Base-by-base conservation (phyloP, 2,888 invertebrate genomes). In the Pocota personata region DNA sequence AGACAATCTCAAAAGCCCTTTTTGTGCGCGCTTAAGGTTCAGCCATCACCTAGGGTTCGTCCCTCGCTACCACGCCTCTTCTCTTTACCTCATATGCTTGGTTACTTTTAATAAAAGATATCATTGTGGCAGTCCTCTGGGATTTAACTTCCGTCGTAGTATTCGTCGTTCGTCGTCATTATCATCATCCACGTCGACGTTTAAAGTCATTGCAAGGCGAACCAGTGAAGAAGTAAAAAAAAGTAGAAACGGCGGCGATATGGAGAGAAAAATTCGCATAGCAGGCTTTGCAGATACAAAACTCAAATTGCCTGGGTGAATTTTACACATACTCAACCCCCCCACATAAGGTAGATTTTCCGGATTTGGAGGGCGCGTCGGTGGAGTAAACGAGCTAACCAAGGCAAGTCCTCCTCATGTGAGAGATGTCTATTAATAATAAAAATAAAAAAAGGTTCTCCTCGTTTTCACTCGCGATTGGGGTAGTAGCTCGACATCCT, bases 21-120 rank as follows among this genome's bases (percentile, higher is more conserved):
- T 84, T 76, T 84, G 75, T 80, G 71, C 75, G 35, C 84, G 76
- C 80, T 86, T 80, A 80, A 76, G 80, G 76, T 77, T 86, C 64
- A 79, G 62, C 69, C 60, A 67, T 21, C 64, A 66, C 32, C 77
- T 58, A 40, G 27, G 40, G 16, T 69, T 19, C 55, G 8, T 4
- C 50, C 35, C 24, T 7, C 12, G 2, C 21, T 4, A 16, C 43
- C 2, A 7, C 48, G 1, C 37, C 40, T 8, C 27, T 12, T 14
- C 46, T 14, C 52, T 21, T 12, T 46, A 35, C 55, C 62, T 67
- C 50, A 69, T 24, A 67, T 80, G 76, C 69, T 52, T 80, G 69
- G 80, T 76, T 80, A 72, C 76, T 82, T 86, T 77, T 86, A 86
- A 75, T 86, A 86, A 86, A 86, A 86, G 75, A 80, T 80, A 86